These are phyloP conservation scores for Drosophila bocqueti DNA, from an alignment of 1,140 invertebrate species.

Conservation along the genomic window DNA sequence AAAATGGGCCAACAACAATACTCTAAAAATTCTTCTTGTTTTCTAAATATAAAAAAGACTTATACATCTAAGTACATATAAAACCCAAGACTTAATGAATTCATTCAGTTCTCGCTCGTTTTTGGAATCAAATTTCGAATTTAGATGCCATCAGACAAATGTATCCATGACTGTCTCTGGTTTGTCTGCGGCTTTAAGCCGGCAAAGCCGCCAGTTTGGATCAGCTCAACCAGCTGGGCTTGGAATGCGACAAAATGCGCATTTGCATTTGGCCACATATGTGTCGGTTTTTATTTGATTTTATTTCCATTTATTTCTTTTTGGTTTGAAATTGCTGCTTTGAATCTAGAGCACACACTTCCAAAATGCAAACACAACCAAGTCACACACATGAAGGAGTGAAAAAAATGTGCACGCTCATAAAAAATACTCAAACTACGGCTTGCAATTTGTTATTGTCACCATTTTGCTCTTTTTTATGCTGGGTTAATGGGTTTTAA, in stretches of 20 bases:
- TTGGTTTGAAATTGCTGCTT: conserved; percentile 16
- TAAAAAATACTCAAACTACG: conserved; percentile 47
- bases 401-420: conserved; percentile 36
- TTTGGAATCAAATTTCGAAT: conserved; percentile 38
- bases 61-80: background rate
- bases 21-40: too few relatives aligned
- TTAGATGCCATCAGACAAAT: conserved; percentile 27
- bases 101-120: conserved; percentile 8
- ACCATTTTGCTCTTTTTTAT: conserved; percentile 28
- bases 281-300: conserved; percentile 40
- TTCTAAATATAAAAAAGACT: background rate
- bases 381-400: conserved; percentile 24
- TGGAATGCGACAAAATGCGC: conserved; percentile 57
- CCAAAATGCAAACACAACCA: conserved; percentile 6
- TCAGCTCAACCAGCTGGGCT: conserved; percentile 41
- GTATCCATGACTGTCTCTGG: conserved; percentile 34
- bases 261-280: conserved; percentile 55
- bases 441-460: conserved; percentile 45
- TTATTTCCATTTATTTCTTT: conserved; percentile 1
- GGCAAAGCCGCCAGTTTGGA: conserved; percentile 15
- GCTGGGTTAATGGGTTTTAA: conserved; percentile 38
- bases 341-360: conserved; percentile 36
- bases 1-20: background rate
- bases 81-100: background rate
- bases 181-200: conserved; percentile 40